These are phyloP conservation scores for Acleris cristana DNA, from an alignment of 2,888 invertebrate genomes.

Conservation along the genomic window DNA sequence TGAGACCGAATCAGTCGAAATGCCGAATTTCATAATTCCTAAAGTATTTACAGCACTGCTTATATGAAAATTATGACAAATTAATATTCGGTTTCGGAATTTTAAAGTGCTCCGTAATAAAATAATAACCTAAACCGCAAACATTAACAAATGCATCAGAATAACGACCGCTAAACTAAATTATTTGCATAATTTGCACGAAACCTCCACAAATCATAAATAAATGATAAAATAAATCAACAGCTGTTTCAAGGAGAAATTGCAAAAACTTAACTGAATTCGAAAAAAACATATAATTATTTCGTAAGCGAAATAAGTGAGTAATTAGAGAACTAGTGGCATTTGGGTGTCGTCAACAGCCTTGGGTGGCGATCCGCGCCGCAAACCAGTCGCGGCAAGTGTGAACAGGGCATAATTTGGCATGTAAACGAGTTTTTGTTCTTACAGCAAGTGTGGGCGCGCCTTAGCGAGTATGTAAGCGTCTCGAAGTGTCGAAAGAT, in stretches of 20 bases:
- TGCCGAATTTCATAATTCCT: too few species aligned
- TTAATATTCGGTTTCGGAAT: too few species aligned
- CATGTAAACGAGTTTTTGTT: conserved; percentile 14
- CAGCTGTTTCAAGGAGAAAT: conserved; percentile 7
- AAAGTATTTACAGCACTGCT: too few species aligned
- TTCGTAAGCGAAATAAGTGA: conserved; percentile 17
- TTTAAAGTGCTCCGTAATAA: too few species aligned
- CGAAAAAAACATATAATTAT: background rate
- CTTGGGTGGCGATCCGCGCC: conserved; percentile 23
- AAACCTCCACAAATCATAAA: background rate
- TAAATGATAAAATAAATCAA: background rate
- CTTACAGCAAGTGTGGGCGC: conserved; percentile 12
- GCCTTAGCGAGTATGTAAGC: conserved; percentile 9
- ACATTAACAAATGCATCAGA: background rate
- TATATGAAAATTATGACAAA: too few species aligned
- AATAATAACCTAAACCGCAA: too few species aligned
- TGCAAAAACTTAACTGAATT: conserved; percentile 1
- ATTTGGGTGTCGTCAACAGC: conserved; percentile 31
- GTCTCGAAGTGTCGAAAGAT: conserved; percentile 11
- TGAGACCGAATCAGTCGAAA: too few species aligned
- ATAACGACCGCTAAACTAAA: conserved; percentile 2
- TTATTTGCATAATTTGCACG: background rate
- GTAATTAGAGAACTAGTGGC: conserved; percentile 23
- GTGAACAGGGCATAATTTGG: conserved; percentile 27
- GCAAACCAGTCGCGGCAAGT: conserved; percentile 27